A percentile compares a stretch with the other conserved stretches of the same genome.
Conservation (phyloP, 2,113 vertebrate genomes). For the Clarias gariepinus region DNA sequence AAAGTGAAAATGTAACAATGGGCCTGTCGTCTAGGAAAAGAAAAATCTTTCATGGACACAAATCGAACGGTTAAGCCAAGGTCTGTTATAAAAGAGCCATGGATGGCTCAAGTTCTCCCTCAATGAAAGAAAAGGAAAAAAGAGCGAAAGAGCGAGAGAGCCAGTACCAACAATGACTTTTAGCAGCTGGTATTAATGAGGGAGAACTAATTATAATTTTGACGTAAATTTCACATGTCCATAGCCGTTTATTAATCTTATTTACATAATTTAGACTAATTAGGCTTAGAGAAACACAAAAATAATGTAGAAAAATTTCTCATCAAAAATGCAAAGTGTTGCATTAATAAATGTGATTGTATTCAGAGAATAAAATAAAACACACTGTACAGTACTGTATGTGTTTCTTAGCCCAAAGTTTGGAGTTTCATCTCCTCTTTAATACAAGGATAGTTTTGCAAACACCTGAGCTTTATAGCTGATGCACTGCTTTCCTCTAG, state of each 20-base stretch:
- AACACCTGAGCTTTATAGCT: background rate
- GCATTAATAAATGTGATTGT: background rate
- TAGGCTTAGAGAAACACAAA: background rate
- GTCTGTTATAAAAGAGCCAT: background rate
- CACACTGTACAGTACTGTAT: too few relatives aligned
- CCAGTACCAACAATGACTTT: background rate
- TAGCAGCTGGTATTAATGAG: background rate
- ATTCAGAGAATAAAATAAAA: background rate
- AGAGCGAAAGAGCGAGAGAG: background rate
- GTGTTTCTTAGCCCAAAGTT: background rate
- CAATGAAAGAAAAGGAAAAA: background rate
- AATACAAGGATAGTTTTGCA: background rate
- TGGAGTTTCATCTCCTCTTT: background rate
- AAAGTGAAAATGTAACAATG: background rate
- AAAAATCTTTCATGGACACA: background rate
- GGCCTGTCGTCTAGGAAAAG: background rate
- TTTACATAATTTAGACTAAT: background rate
- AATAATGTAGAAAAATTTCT: background rate
- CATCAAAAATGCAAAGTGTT: background rate
- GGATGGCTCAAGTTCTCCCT: background rate
- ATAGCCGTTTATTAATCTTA: background rate
- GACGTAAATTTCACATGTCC: background rate
- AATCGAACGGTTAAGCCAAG: background rate
- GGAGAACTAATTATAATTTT: background rate
- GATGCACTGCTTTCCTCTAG: background rate